Percentiles rank a stretch among this genome's conserved stretches.
Conservation (phyloP, 2,113 vertebrate genomes). For the Pandion haliaetus region DNA sequence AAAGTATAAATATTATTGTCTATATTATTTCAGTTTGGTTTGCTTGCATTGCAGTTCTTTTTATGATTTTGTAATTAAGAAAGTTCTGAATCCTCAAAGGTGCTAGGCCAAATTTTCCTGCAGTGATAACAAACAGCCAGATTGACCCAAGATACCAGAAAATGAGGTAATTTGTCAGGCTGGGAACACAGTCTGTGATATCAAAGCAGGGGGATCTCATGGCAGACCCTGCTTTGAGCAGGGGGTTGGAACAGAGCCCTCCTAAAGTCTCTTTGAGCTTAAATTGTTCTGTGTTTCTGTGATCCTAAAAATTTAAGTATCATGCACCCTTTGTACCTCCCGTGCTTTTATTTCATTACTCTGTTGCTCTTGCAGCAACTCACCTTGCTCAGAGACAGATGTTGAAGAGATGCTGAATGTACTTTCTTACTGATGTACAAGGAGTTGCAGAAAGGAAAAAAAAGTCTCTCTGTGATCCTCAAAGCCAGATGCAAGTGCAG, state of each 20-base stretch:
- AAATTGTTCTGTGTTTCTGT: neutral
- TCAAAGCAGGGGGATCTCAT: neutral
- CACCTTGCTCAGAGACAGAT: neutral
- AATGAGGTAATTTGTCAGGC: neutral
- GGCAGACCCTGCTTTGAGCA: neutral
- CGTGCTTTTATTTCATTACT: neutral
- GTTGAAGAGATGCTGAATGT: conserved; percentile 2
- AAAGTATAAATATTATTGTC: neutral
- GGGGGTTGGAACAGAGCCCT: neutral
- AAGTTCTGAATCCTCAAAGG: neutral
- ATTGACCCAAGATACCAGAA: neutral
- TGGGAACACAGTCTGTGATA: neutral
- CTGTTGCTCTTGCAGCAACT: neutral
- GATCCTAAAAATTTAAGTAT: neutral
- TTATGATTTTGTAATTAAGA: neutral
- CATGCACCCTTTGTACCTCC: neutral
- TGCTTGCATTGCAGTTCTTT: neutral
- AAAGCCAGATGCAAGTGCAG: neutral
- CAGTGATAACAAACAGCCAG: neutral
- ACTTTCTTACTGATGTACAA: neutral
- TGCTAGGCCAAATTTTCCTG: neutral
- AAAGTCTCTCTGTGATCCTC: neutral
- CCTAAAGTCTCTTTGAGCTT: neutral
- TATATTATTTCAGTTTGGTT: neutral
- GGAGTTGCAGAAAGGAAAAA: neutral